Conservation (phyloP, 2,113 vertebrate species). For the Aldabrachelys gigantea region DNA sequence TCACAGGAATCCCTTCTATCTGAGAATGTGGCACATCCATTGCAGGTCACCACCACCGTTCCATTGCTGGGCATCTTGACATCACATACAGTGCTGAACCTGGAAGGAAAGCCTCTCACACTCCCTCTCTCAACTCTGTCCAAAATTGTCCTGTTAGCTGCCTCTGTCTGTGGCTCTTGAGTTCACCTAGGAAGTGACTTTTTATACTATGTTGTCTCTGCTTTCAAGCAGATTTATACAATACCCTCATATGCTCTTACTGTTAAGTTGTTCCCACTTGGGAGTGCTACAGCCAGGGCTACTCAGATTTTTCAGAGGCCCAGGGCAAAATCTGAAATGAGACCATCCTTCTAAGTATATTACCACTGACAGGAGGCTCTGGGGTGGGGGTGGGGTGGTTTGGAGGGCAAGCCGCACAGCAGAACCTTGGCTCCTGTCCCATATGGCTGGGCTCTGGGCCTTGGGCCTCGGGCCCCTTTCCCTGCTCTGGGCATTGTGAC, state of each 20-base stretch:
- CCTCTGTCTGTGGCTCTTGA: not conserved
- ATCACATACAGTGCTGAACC: not conserved
- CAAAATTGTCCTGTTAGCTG: not conserved
- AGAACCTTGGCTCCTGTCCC: not conserved
- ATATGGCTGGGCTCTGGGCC: not conserved
- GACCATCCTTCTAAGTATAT: not conserved
- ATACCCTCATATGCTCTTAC: not conserved
- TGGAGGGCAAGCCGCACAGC: not conserved
- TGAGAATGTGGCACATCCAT: not conserved
- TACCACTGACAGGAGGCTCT: not conserved
- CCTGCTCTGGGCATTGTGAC: not conserved
- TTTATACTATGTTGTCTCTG: not conserved
- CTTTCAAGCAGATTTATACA: not conserved
- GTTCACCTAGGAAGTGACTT: not conserved
- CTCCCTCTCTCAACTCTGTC: not conserved
- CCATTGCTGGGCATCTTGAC: not conserved
- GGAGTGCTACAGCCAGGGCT: not conserved
- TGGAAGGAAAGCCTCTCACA: not conserved
- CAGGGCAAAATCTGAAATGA: too few species aligned
- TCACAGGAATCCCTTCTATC: not conserved
- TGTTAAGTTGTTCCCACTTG: not conserved
- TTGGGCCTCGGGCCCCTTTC: too few species aligned
- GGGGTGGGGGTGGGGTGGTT: not conserved
- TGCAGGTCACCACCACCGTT: not conserved
- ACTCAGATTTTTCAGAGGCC: not conserved